These are phyloP conservation scores for Arge pagana DNA, from an alignment of 2,888 invertebrate species.

Conservation along the genomic window DNA sequence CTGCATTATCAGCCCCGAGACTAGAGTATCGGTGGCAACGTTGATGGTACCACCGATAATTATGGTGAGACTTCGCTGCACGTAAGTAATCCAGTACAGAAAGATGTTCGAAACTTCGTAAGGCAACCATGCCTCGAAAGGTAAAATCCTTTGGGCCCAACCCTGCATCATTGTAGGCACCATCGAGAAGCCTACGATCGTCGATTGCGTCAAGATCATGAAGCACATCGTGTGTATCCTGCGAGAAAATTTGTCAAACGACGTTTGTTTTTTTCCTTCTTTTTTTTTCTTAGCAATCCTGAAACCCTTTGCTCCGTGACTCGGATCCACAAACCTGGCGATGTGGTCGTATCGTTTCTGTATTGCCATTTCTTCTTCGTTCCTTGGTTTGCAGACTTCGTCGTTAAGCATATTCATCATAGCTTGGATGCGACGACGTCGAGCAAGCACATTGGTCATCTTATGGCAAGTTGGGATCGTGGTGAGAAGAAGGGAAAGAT, in stretches of 20 bases:
- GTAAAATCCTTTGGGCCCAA: constrained; percentile 23
- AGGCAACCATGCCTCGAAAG: constrained; percentile 34
- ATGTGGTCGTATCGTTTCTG: constrained; percentile 27
- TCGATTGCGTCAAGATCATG: constrained; percentile 10
- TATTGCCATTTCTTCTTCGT: constrained; percentile 29
- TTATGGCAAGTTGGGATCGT: constrained; percentile 33
- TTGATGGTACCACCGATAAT: constrained; percentile 30
- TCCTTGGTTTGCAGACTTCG: constrained; percentile 26
- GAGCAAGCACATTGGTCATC: constrained; percentile 25
- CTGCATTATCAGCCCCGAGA: constrained; percentile 35
- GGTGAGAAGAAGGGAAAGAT: constrained; percentile 31
- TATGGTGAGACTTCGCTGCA: constrained; percentile 27
- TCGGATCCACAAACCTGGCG: constrained; percentile 34
- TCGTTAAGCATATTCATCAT: constrained; percentile 28
- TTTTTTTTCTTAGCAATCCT: background rate
- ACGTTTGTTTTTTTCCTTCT: too few species aligned
- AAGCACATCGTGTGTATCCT: constrained; percentile 16
- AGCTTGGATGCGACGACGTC: constrained; percentile 24
- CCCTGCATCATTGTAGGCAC: constrained; percentile 27
- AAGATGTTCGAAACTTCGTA: constrained; percentile 24
- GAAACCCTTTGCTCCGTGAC: too few species aligned
- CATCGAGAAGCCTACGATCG: constrained; percentile 19
- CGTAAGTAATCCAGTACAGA: constrained; percentile 27
- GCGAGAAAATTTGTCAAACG: background rate
- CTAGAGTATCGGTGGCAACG: constrained; percentile 41